These are phyloP conservation scores for Phoeniculus purpureus DNA, from an alignment of 2,797 vertebrate species.

Conservation along the genomic window DNA sequence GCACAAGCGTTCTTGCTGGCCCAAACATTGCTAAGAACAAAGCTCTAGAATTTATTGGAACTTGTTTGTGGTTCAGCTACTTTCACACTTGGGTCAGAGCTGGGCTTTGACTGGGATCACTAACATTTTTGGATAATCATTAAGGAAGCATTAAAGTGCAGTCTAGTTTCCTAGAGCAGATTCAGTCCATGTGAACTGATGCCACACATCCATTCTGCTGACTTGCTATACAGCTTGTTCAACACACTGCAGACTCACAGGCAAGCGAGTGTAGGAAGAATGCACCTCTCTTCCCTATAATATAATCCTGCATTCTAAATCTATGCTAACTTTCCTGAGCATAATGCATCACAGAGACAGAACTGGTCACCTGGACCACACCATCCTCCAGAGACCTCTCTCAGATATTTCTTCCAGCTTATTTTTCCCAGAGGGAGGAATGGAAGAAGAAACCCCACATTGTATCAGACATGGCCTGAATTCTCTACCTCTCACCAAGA, in stretches of 20 bases:
- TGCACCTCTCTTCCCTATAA: no score
- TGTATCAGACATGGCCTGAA: fast-evolving
- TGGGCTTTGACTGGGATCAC: background rate
- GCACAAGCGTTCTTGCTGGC: no score
- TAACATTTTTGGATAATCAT: background rate
- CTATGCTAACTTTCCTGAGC: background rate
- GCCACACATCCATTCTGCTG: background rate
- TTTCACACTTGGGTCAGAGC: background rate
- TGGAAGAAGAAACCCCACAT: background rate
- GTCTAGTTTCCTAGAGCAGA: background rate
- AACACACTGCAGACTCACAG: background rate
- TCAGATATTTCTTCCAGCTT: background rate
- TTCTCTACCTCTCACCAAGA: background rate
- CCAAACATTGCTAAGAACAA: background rate
- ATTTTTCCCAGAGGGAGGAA: background rate
- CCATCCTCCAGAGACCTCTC: background rate
- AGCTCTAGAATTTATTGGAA: background rate
- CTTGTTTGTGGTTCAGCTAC: background rate
- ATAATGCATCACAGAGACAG: background rate
- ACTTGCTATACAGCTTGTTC: background rate
- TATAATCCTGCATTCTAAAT: background rate
- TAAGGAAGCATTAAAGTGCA: background rate
- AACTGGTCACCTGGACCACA: background rate
- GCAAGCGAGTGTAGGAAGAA: background rate
- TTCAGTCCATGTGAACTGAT: background rate